Conservation (phyloP, 2,113 vertebrate species). For the Spea multiplicata region DNA sequence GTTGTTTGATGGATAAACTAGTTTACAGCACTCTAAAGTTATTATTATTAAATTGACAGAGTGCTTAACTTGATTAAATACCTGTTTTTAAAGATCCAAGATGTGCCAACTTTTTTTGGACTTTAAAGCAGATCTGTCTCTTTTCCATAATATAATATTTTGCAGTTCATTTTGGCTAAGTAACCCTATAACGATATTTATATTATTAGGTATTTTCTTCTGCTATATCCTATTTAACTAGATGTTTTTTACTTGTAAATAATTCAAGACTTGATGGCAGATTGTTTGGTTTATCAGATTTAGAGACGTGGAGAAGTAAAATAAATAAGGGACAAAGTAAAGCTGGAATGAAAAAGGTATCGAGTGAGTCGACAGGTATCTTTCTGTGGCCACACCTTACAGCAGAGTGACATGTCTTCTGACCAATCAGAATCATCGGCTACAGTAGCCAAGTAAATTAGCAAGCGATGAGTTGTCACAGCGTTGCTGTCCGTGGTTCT, state of each 20-base stretch:
- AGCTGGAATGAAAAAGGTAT: neutral
- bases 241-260: neutral
- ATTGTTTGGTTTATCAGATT: neutral
- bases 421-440: constrained; percentile 10
- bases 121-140: no score
- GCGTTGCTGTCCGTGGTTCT: constrained; percentile 12
- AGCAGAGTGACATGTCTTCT: neutral
- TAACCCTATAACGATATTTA: no score
- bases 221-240: neutral
- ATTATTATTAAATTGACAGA: no score
- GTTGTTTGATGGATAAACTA: no score
- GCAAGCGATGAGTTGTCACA: neutral
- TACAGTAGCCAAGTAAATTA: constrained; percentile 19
- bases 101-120: no score
- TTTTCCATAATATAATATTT: no score
- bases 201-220: neutral
- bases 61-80: no score
- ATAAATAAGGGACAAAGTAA: neutral
- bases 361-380: neutral
- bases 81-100: no score
- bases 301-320: neutral
- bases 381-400: constrained; percentile 4
- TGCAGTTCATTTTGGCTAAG: no score
- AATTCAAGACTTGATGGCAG: no score
- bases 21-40: no score